Evolutionary conservation across 1,140 invertebrate species (phyloP).

Genomic region (Mycetomoellerius zeteki): DNA sequence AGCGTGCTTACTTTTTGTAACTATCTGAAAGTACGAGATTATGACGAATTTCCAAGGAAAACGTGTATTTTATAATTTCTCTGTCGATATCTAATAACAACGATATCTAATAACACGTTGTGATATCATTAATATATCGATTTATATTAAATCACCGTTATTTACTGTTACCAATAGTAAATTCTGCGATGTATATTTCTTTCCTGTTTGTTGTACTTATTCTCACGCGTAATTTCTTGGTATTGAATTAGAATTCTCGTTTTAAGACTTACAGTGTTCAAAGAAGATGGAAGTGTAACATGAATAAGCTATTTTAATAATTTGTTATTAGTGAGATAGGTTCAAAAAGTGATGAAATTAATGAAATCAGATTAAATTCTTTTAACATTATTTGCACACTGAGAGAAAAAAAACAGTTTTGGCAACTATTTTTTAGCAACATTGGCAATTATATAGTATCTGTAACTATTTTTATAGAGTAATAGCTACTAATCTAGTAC

Average conservation of each 20-base stretch:
- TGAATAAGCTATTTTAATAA: neutral
- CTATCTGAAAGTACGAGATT: neutral
- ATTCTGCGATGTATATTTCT: neutral
- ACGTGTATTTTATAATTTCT: slow-evolving; percentile 14
- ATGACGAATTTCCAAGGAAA: slow-evolving; percentile 11
- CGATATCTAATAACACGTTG: neutral
- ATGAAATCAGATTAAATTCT: neutral
- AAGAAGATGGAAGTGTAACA: neutral
- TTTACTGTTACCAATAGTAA: slow-evolving; percentile 5
- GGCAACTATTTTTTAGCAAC: too few relatives aligned
- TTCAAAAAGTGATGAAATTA: neutral
- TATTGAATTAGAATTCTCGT: neutral
- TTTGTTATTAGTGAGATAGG: neutral
- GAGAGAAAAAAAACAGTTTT: too few relatives aligned
- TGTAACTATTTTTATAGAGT: too few relatives aligned
- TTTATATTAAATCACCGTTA: slow-evolving; percentile 16
- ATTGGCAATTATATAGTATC: too few relatives aligned
- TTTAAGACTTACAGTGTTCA: neutral
- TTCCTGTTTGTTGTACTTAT: neutral
- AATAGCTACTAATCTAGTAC: too few relatives aligned
- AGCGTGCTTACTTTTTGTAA: neutral
- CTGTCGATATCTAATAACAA: neutral
- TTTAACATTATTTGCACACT: too few relatives aligned
- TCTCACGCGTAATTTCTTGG: neutral
- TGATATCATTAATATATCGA: neutral